Evolutionary conservation across 2,888 invertebrate species (phyloP), one percentile per base, ranked within the genome.

Genomic region (Masnerella sp.): DNA sequence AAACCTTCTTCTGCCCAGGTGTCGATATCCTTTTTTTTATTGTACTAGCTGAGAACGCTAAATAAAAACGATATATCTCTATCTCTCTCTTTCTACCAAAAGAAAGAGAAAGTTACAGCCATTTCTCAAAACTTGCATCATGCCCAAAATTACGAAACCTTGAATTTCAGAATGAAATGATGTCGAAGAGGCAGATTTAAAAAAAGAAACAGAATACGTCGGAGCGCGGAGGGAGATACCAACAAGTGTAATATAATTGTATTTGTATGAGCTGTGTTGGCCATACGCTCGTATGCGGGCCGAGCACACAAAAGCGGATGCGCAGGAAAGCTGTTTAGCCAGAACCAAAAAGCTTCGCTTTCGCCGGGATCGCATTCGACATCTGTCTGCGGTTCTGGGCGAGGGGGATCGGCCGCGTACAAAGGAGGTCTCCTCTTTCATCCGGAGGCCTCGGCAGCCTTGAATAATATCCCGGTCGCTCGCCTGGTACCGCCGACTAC

Each of bases 371-470:
- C 34, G 43, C 65, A 52, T 65, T 72, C 69, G 75, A 75, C 71
- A 75, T 75, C 75, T 72, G 75, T 67, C 64, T 68, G 65, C 65
- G 71, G 75, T 67, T 73, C 75, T 62, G 47, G 43, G n/a, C 40
- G 59, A 65, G 69, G 64, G 65, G 65, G 58, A 68, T n/a, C n/a
- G 54, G 61, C 58, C 43, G 14, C 42, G 59, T 38, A 76, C 76
- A 76, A 76, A 76, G 64, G 42, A 56, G 70, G 59, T 75, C 70
- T 75, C 75, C 71, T 74, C 71, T 76, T 76, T 76, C 68, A 72
- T 69, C 38, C 68, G 32, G 22, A 74, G 65, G 61, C 47, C 67
- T 56, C 30, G 67, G 34, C 25, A 74, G 70, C 67, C 62, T 70
- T 70, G 40, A 74, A 74, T 61, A 70, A 70, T 40, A 65, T 69